phyloP scores from a whole-genome alignment of 2,797 vertebrate genomes.

The Silurus lanzhouensis region DNA sequence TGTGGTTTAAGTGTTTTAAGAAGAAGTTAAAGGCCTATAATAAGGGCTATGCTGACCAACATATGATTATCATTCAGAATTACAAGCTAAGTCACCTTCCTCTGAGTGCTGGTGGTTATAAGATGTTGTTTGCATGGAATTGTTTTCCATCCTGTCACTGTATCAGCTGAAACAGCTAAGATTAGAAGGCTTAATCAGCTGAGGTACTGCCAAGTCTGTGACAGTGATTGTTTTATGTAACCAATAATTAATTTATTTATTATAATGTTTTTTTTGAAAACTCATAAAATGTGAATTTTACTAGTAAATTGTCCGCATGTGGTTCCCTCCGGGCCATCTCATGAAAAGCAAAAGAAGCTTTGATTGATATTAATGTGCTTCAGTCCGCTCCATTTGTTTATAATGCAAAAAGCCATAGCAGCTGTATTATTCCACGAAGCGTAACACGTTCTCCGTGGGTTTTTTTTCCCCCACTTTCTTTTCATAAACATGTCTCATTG shows the following conservation, averaged over 20 bases:
- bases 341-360: constrained; percentile 64
- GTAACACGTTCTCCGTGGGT: constrained; percentile 69
- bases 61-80: constrained; percentile 68
- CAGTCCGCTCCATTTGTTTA: constrained; percentile 69
- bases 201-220: neutral
- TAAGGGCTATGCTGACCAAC: constrained; percentile 62
- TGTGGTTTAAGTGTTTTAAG: constrained; percentile 19
- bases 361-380: constrained; percentile 67
- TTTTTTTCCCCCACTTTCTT: constrained; percentile 52
- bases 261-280: neutral
- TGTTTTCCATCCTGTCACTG: constrained; percentile 61
- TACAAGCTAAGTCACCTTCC: constrained; percentile 67
- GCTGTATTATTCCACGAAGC: constrained; percentile 61
- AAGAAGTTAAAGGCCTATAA: constrained; percentile 60
- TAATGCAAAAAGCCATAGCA: constrained; percentile 60
- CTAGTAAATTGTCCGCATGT: constrained; percentile 63
- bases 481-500: constrained; percentile 68
- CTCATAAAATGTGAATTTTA: constrained; percentile 56
- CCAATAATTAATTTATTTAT: neutral
- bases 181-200: constrained; percentile 57
- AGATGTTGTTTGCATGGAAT: constrained; percentile 50
- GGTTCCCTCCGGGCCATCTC: constrained; percentile 62
- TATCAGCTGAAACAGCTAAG: constrained; percentile 61
- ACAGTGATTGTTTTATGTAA: constrained; percentile 25
- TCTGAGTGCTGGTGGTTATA: constrained; percentile 59